Evolutionary conservation across 2,113 vertebrate genomes (phyloP).

Genomic region (Poicephalus gulielmi): DNA sequence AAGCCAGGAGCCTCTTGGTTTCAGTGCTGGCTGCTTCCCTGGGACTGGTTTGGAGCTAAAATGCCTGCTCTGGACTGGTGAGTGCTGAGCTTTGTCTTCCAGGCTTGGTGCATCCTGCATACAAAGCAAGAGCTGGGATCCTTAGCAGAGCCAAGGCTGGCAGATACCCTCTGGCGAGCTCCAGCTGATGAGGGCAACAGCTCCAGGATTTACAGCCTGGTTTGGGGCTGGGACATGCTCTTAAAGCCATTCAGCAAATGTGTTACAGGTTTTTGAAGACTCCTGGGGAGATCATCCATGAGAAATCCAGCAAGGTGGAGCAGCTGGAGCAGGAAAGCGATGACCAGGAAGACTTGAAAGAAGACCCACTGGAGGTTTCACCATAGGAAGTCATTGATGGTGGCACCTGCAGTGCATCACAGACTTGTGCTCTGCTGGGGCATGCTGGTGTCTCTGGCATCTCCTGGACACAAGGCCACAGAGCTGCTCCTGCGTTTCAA

Average conservation of each 20-base stretch:
- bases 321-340: conserved; percentile 50
- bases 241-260: not conserved
- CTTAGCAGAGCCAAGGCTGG: not conserved
- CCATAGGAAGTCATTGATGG: not conserved
- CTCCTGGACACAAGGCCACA: not conserved
- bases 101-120: not conserved
- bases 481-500: not conserved
- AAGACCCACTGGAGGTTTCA: conserved; percentile 75
- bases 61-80: not conserved
- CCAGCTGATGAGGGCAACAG: not conserved
- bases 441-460: not conserved
- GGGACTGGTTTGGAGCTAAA: not conserved
- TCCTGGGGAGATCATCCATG: conserved; percentile 75
- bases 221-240: not conserved
- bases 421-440: not conserved
- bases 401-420: not conserved
- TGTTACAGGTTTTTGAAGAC: conserved; percentile 85
- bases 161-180: not conserved
- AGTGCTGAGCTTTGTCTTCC: not conserved
- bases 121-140: not conserved
- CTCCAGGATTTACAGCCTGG: not conserved
- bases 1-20: not conserved
- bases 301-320: conserved; percentile 64
- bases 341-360: conserved; percentile 69
- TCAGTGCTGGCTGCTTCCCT: not conserved